Evolutionary conservation across 2,113 vertebrate species (phyloP), one percentile per base, ranked within the genome.

Genomic region (Picathartes gymnocephalus): DNA sequence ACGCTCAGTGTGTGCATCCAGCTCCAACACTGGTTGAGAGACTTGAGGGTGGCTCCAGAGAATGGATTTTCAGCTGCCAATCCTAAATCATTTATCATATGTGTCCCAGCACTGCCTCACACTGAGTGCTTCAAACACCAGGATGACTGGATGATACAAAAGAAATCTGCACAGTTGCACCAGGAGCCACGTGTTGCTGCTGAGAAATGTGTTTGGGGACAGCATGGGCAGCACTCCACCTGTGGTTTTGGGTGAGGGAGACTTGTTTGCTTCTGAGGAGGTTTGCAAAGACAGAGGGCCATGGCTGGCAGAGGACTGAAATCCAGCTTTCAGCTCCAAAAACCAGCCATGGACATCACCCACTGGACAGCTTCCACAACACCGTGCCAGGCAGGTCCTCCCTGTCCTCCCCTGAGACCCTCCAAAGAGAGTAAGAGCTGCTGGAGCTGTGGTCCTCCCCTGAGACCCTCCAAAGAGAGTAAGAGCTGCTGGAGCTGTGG

Each of bases 331-430:
- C 9, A 2, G 15, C 51, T 58, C n/a, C n/a, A 37, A 30, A 40
- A 68, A 1, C 1, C 3, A 14, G 57, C 45, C 1, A 1, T 10
- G 42, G 64, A 15, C 7, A 6, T 22, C 30, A 11, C 3, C 24
- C 13, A 7, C 17, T 8, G 0, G 0, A 16, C 48, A 35, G 31
- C 13, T 33, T 23, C 31, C 18, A 4, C 40, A 20, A 3, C 30
- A 11, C 40, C 4, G 3, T 1, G 1, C 22, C 39, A 18, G 35
- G 10, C 17, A 10, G 25, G 1, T 19, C 24, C 21, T 20, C 27
- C 57, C 42, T 3, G 0, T 17, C 20, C 42, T 48, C 4, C 12
- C 50, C 25, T 0, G 39, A 45, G 44, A 45, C 8, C 18, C 44
- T 45, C 44, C 44, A 19, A 45, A 8, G 18, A 9, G 7, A 45